Conservation (phyloP, 2,113 vertebrate genomes). For the Peromyscus californicus region DNA sequence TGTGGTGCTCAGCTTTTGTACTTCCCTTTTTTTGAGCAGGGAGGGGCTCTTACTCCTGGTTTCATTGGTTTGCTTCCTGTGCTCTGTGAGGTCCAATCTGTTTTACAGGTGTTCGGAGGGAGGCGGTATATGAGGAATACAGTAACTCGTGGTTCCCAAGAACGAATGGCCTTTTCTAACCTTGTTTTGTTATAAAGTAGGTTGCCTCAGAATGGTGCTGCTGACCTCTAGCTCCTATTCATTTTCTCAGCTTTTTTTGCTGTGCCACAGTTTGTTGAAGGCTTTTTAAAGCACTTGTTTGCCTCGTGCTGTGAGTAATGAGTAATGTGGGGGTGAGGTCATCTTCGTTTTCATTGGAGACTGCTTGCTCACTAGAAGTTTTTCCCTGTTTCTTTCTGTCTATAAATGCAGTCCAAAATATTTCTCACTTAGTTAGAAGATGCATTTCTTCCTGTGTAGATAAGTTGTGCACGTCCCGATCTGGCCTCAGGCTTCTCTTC, state of each 20-base stretch:
- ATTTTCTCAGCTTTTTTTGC: conserved; percentile 8
- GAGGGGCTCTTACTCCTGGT: background rate
- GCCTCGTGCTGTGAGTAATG: conserved; percentile 49
- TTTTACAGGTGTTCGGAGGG: background rate
- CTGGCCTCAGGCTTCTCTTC: conserved; percentile 9
- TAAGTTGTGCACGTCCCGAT: background rate
- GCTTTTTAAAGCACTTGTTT: conserved; percentile 44
- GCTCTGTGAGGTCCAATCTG: conserved; percentile 23
- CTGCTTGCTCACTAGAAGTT: conserved; percentile 29
- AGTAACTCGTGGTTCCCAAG: background rate
- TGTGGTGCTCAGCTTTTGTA: background rate
- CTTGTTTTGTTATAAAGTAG: background rate
- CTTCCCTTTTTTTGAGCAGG: background rate
- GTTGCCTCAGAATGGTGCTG: background rate
- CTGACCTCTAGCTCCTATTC: background rate
- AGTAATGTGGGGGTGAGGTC: conserved; percentile 41
- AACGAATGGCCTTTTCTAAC: background rate
- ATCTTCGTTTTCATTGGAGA: conserved; percentile 45
- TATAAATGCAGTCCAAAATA: conserved; percentile 1
- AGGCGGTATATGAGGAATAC: background rate
- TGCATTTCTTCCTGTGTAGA: background rate
- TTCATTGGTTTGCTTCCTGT: conserved; percentile 9
- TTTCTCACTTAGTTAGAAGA: conserved; percentile 28
- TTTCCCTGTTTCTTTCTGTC: conserved; percentile 40
- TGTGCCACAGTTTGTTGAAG: conserved; percentile 36